Base-by-base conservation (phyloP, 2,113 vertebrate genomes). In the Tichodroma muraria region DNA sequence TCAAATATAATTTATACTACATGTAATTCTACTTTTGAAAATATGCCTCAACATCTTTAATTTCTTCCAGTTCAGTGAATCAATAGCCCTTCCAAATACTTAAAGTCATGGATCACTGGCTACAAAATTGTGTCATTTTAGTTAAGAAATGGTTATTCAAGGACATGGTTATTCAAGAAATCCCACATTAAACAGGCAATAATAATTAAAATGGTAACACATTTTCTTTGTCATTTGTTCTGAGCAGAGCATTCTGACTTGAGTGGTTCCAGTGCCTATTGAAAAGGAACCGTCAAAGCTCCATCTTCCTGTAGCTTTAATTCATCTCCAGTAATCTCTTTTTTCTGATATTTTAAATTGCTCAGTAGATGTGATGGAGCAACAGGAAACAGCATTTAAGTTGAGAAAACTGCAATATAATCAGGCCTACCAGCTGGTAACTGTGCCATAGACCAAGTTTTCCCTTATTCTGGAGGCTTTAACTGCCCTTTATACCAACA, bases 21-120 rank as follows among this genome's bases (percentile, higher is more conserved):
- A 66, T n/a, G 42, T 31, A 89, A 83, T 87, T 89, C 89, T 93
- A 71, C 85, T 96, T 96, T 76, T 85, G 89, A 95, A 95, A 80
- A 88, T 80, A 80, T 35, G 72, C 85, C 85, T 92, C 79, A 93
- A 91, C 37, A 60, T 60, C 52, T 94, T 91, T 71, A 79, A 91
- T 92, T 84, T 94, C 88, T 96, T 94, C 84, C 93, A 95, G 80
- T 60, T 80, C 69, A 90, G 18, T 95, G 73, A 81, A 83, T 92
- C 96, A 92, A 88, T 33, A 96, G 90, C 94, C 90, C 76, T 95
- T 93, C 94, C 94, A 96, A 97, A 97, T 96, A 96, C 95, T 93
- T 95, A 61, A 94, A 96, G 47, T 93, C 95, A 96, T 78, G 94
- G 96, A 93, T 97, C 71, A 93, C 82, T 93, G 94, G n/a, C 57